These are phyloP conservation scores for Hermaeophaga mercurialis DNA, from an alignment of 2,888 invertebrate species.

Conservation along the genomic window DNA sequence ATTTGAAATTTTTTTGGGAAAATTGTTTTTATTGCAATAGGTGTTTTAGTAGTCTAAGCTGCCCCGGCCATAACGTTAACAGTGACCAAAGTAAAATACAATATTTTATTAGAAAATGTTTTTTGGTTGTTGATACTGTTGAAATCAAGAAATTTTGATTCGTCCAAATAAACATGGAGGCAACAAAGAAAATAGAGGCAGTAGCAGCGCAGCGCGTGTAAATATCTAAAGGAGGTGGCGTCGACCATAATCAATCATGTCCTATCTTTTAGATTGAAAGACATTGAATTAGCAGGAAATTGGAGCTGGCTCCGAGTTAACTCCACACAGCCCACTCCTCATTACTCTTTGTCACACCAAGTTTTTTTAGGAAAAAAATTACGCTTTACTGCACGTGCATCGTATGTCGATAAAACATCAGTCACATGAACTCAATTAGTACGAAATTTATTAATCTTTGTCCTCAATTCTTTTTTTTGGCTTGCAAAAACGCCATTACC, in stretches of 20 bases:
- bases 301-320: conserved; percentile 50
- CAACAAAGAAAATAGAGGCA: background rate
- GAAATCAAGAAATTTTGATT: conserved; percentile 1
- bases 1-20: no score
- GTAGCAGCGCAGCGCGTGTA: conserved; percentile 2
- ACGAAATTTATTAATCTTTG: conserved; percentile 14
- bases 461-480: background rate
- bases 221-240: conserved; percentile 46
- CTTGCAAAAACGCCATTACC: background rate
- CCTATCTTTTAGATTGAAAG: conserved; percentile 59
- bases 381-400: conserved; percentile 22
- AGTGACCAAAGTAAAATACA: no score
- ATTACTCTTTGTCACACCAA: conserved; percentile 55
- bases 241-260: conserved; percentile 56
- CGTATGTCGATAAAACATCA: conserved; percentile 23
- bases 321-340: conserved; percentile 44
- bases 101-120: no score
- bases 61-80: no score
- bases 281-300: conserved; percentile 62
- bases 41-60: no score
- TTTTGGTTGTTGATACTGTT: background rate
- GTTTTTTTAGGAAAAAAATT: conserved; percentile 26
- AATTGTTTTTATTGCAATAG: no score
- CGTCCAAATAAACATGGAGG: background rate
- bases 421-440: conserved; percentile 17